Percentiles rank a stretch among this genome's conserved stretches.
These are phyloP conservation scores for Ophion ellenae DNA, from an alignment of 2,888 invertebrate species.

Conservation along the genomic window DNA sequence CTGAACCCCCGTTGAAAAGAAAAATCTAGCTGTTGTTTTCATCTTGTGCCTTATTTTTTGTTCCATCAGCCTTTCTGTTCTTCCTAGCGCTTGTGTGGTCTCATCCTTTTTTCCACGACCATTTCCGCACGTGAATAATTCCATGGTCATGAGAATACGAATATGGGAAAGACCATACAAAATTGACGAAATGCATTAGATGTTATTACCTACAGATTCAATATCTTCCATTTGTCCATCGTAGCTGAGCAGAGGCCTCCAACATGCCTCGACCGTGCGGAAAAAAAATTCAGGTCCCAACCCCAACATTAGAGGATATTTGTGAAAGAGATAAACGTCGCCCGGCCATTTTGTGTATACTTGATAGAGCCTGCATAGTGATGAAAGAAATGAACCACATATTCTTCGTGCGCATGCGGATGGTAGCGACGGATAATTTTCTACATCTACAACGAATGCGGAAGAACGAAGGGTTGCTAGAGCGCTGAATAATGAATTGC, in stretches of 20 bases:
- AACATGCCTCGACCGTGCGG: too few relatives aligned
- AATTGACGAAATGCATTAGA: neutral
- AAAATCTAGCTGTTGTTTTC: neutral
- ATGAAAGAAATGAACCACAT: neutral
- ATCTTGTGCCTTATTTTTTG: neutral
- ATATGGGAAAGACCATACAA: neutral
- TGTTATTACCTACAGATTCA: neutral
- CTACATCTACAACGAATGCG: neutral
- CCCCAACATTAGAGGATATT: conserved; percentile 2
- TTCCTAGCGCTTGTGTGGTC: too few relatives aligned
- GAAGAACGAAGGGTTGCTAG: conserved; percentile 8
- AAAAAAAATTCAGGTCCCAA: neutral
- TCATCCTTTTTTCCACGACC: neutral
- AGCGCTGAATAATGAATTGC: conserved; percentile 9
- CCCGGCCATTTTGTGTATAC: neutral
- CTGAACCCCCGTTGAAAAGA: neutral
- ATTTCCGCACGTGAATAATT: neutral
- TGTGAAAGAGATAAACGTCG: neutral
- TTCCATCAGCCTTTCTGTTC: neutral
- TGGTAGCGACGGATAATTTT: conserved; percentile 4
- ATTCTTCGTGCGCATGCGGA: conserved; percentile 16
- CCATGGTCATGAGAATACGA: neutral
- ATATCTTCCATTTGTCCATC: neutral
- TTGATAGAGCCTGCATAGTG: neutral
- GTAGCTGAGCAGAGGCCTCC: neutral